These are phyloP conservation scores for Mus pahari DNA, from an alignment of 2,113 vertebrate species.

Conservation along the genomic window DNA sequence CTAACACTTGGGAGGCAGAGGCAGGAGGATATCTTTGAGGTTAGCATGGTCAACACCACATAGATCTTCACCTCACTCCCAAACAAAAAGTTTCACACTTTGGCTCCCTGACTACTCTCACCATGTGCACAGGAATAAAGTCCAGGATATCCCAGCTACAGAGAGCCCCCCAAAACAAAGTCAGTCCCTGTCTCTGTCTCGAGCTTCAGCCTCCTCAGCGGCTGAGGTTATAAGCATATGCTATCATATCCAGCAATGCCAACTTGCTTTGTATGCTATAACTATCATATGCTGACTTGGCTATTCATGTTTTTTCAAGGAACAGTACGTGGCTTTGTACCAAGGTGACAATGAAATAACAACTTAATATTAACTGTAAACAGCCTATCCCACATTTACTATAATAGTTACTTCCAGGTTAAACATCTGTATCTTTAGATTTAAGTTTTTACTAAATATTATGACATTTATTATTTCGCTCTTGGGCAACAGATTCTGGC, in stretches of 20 bases:
- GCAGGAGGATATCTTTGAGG: background rate
- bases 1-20: background rate
- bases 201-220: background rate
- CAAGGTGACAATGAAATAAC: background rate
- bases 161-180: background rate
- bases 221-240: background rate
- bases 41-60: background rate
- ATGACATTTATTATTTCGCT: background rate
- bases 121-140: no score
- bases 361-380: constrained; percentile 18
- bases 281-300: background rate
- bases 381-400: background rate
- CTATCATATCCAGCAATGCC: background rate
- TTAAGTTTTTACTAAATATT: background rate
- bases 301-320: background rate
- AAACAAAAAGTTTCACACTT: background rate
- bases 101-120: no score
- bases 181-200: background rate
- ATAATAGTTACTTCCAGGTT: background rate
- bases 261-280: background rate
- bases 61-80: background rate
- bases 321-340: background rate
- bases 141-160: background rate
- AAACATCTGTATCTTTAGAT: constrained; percentile 16
- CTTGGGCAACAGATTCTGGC: background rate